Evolutionary conservation across 2,888 invertebrate genomes (phyloP), one percentile per base, ranked within the genome.

Genomic region (Branchellion lobata): DNA sequence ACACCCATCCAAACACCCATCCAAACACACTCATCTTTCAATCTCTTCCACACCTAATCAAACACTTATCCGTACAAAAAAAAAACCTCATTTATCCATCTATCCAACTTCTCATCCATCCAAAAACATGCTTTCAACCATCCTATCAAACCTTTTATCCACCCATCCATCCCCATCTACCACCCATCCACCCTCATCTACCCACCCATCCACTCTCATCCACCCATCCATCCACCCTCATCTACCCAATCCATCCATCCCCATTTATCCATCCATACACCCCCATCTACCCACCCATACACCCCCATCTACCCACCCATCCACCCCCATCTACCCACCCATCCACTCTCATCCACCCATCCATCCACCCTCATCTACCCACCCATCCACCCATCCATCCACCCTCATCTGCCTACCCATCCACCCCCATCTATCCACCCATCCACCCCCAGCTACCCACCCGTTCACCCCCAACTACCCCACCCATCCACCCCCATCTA

Each of bases 101-200:
- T 14, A 40, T 40, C 14, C 40, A 40, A 8, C 40, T 40, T 8
- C 40, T 14, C 5, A 40, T 40, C 14, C 40, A 40, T 40, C 40
- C 40, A 40, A 5, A 5, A 40, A 5, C 40, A 40, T 14, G 8
- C 40, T 14, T 40, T 40, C 40, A 40, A 40, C 40, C 40, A 8
- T 14, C 40, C 5, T 40, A 74, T 29, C 34, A n/a, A 34, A 24
- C 29, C 51, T 21, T n/a, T 18, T n/a, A n/a, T 29, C 21, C 74
- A 40, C 24, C 74, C 29, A 74, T 51, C 74, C n/a, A 74, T 27
- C 1, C 21, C 74, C 51, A 51, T 40, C 74, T 24, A 34, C 36
- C 34, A 24, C 36, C 36, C 51, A 1, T 40, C 51, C 34, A 0
- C 24, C 34, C 34, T 34, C 72, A 71, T 71, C 5, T 33, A 71